Base-by-base conservation (phyloP, 2,888 invertebrate species). In the Yponomeuta plumbellus region DNA sequence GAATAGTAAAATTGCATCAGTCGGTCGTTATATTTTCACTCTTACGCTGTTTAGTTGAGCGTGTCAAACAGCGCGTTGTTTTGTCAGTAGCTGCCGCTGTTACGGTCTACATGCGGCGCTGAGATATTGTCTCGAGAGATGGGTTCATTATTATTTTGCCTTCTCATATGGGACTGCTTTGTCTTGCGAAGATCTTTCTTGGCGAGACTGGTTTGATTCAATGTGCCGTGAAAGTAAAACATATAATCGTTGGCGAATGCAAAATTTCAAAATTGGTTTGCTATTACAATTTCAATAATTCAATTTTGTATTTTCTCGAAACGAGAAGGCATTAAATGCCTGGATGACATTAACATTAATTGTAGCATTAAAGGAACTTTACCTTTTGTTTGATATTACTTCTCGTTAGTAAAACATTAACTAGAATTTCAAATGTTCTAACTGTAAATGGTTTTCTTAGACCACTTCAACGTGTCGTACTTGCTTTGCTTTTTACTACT, bases 51-150 rank as follows among this genome's bases (percentile, higher is more conserved):
- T 81, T 83, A 81, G 84, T 87, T 86, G 75, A 80, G 85, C 86
- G 85, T 88, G 84, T 89, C 85, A 66, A 40, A 52, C 44, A 63
- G 61, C 22, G 83, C 78, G 76, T 77, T 83, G 84, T 86, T 89
- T 87, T 87, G 86, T 86, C 83, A 39, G 81, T 78, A 79, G 79
- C 80, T 83, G 82, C 84, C 84, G 81, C 79, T 83, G 87, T 87
- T 83, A 82, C 89, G 89, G 89, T 90, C 89, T 89, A 88, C 76
- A 89, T 88, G 84, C 82, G 76, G 69, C 83, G 81, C 74, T 78
- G 79, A 73, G 65, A 76, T 80, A 81, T 23, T 22, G 39, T 21
- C 64, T 17, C 40, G 23, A 17, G 13, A 61, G 21, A 23, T 61
- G 34, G 11, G 21, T 52, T 52, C 17, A 52, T 52, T 52, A 52